phyloP scores from a whole-genome alignment of 2,113 vertebrate species.

The Etheostoma cragini region DNA sequence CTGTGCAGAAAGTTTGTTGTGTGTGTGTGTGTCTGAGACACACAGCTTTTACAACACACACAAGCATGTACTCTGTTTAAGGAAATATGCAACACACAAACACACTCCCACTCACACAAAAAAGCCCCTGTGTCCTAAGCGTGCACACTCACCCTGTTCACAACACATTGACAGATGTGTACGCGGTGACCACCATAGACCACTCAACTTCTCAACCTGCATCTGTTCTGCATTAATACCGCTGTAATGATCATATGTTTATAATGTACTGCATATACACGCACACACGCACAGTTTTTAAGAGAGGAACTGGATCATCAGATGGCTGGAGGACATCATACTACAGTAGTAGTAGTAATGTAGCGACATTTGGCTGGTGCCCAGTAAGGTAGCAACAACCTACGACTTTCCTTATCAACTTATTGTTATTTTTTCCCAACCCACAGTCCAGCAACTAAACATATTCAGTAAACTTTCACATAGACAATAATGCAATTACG shows the following conservation, averaged over 20 bases:
- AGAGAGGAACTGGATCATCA: neutral
- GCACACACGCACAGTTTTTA: neutral
- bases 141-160: slow-evolving; percentile 41
- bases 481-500: too few relatives aligned
- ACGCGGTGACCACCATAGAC: slow-evolving; percentile 16
- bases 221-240: slow-evolving; percentile 58
- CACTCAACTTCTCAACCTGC: slow-evolving; percentile 17
- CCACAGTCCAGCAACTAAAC: neutral
- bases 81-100: slow-evolving; percentile 59
- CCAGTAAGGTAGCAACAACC: too few relatives aligned
- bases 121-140: slow-evolving; percentile 40
- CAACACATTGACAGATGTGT: slow-evolving; percentile 55
- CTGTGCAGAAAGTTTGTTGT: neutral
- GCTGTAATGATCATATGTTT: slow-evolving; percentile 40
- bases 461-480: neutral
- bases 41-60: slow-evolving; percentile 18
- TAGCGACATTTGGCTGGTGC: neutral
- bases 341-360: neutral
- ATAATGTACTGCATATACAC: neutral
- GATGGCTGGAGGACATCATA: neutral
- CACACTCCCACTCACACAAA: slow-evolving; percentile 46
- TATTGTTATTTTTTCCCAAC: too few relatives aligned
- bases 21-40: neutral
- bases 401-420: too few relatives aligned
- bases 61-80: slow-evolving; percentile 24